Evolutionary conservation across 2,888 invertebrate genomes (phyloP).

Genomic region (Lepidochrysops patricia): DNA sequence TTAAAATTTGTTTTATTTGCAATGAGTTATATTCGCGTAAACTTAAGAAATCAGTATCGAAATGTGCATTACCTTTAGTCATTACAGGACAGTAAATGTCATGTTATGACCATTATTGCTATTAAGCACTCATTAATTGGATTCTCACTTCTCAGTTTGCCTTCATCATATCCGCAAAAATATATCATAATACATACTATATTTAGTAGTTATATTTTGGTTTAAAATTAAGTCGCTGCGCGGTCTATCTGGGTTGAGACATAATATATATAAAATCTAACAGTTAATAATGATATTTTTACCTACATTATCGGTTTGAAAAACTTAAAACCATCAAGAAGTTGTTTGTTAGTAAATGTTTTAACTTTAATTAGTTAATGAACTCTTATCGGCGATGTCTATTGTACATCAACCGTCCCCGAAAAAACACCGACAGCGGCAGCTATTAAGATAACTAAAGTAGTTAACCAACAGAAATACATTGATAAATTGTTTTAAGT

Average conservation of each 20-base stretch:
- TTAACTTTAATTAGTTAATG: conserved; percentile 7
- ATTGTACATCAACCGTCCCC: background rate
- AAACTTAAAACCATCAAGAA: too few relatives aligned
- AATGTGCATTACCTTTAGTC: background rate
- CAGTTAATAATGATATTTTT: too few relatives aligned
- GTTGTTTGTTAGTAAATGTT: background rate
- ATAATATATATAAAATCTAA: too few relatives aligned
- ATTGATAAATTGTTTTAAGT: background rate
- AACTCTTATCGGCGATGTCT: background rate
- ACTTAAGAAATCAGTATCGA: too few relatives aligned
- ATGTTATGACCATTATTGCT: background rate
- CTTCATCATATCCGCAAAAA: background rate
- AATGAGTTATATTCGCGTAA: too few relatives aligned
- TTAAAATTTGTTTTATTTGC: too few relatives aligned
- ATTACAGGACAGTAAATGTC: background rate
- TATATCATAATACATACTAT: too few relatives aligned
- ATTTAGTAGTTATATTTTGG: too few relatives aligned
- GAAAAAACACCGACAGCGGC: background rate
- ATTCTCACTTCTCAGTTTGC: too few relatives aligned
- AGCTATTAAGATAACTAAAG: conserved; percentile 2
- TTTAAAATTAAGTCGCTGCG: too few relatives aligned
- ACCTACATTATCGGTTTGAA: too few relatives aligned
- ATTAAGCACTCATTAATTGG: background rate
- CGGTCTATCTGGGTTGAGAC: too few relatives aligned
- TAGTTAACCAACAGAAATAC: background rate